Conservation (phyloP, 2,888 invertebrate genomes). For the Drosophila hamatofila region DNA sequence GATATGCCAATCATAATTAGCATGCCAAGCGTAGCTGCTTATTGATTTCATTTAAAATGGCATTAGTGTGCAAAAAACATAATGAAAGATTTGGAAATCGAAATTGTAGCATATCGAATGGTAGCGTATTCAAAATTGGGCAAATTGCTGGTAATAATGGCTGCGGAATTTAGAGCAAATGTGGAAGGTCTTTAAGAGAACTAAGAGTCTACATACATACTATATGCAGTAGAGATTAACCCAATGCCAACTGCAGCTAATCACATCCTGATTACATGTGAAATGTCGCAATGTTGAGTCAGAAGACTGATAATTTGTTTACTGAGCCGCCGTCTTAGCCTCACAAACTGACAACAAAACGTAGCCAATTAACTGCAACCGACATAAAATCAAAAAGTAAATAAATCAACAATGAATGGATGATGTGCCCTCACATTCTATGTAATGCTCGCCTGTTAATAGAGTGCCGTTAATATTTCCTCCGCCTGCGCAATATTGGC, state of each 20-base stretch:
- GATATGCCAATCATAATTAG: constrained; percentile 78
- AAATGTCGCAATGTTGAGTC: constrained; percentile 68
- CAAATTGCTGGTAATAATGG: constrained; percentile 59
- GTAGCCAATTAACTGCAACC: constrained; percentile 73
- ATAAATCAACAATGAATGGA: constrained; percentile 58
- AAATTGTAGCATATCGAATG: constrained; percentile 48
- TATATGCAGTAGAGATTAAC: background rate
- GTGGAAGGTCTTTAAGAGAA: constrained; percentile 37
- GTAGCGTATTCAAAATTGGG: constrained; percentile 30
- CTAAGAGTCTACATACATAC: background rate
- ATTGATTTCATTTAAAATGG: constrained; percentile 73
- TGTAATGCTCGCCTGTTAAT: background rate
- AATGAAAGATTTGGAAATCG: constrained; percentile 40
- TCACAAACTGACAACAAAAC: constrained; percentile 55
- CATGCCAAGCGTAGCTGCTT: constrained; percentile 57
- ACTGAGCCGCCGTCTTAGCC: constrained; percentile 55
- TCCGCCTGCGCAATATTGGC: constrained; percentile 58
- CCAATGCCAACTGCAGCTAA: constrained; percentile 44
- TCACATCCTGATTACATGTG: constrained; percentile 69
- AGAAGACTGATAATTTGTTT: constrained; percentile 66
- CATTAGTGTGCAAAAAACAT: constrained; percentile 48
- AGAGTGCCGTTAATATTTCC: constrained; percentile 67
- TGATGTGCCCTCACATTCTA: background rate
- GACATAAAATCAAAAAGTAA: constrained; percentile 75
- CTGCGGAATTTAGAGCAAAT: constrained; percentile 55